A percentile compares a stretch with the other conserved stretches of the same genome.
These are phyloP conservation scores for Salticus scenicus DNA, from an alignment of 2,888 invertebrate species.

Conservation along the genomic window DNA sequence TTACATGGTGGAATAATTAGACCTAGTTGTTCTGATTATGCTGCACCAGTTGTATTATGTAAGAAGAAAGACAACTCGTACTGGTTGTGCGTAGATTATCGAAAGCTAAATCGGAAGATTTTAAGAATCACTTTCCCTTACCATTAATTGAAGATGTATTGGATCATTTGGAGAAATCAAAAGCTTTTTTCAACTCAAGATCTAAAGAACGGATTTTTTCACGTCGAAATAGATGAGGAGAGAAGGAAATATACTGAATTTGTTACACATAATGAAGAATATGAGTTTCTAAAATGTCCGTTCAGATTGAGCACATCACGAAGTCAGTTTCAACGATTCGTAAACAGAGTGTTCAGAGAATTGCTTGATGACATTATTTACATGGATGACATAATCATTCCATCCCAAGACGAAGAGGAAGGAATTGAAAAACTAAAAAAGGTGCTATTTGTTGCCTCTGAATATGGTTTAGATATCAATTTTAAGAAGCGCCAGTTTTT, in stretches of 20 bases:
- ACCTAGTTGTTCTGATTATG: neutral
- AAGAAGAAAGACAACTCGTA: neutral
- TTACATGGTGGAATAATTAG: neutral
- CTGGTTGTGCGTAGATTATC: neutral
- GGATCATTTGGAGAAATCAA: no score
- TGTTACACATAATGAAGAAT: slow-evolving; percentile 1
- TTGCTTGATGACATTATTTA: neutral
- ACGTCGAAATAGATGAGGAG: neutral
- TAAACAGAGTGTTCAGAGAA: neutral
- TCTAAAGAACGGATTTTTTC: no score
- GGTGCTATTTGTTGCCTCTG: neutral
- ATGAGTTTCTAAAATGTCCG: neutral
- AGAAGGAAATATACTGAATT: slow-evolving; percentile 22
- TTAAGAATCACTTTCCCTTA: no score
- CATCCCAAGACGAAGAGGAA: slow-evolving; percentile 27
- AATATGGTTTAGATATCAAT: slow-evolving; percentile 40
- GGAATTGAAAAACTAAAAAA: neutral
- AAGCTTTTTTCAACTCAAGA: no score
- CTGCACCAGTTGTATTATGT: neutral
- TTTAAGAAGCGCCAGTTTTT: slow-evolving; percentile 43
- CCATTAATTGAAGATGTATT: no score
- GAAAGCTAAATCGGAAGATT: no score
- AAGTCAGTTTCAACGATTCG: neutral
- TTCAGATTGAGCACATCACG: neutral
- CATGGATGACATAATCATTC: slow-evolving; percentile 25